A percentile compares a stretch with the other conserved stretches of the same genome.
Evolutionary conservation across 2,888 invertebrate genomes (phyloP).

Genomic region (Euplexia lucipara): DNA sequence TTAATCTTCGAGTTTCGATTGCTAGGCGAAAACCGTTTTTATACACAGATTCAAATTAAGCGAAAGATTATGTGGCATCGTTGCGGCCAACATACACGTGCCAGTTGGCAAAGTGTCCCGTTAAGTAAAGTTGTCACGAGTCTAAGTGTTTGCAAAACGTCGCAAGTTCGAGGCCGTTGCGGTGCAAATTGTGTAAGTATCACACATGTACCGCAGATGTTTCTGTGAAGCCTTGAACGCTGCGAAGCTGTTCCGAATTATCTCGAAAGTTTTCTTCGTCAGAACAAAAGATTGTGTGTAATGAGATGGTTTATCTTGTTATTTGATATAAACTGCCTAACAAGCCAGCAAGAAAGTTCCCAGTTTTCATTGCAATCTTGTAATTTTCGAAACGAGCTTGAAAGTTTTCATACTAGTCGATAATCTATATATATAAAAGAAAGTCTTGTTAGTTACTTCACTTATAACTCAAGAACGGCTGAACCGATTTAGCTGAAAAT

Average conservation of each 20-base stretch:
- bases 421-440: too few species aligned
- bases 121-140: slow-evolving; percentile 31
- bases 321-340: not conserved
- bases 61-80: slow-evolving; percentile 1
- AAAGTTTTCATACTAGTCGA: too few species aligned
- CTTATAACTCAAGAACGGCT: too few species aligned
- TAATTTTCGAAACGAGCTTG: too few species aligned
- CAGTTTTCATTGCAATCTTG: too few species aligned
- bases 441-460: too few species aligned
- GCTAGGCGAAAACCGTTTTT: not conserved
- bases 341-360: too few species aligned
- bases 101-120: slow-evolving; percentile 10
- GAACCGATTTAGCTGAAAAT: too few species aligned
- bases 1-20: too few species aligned
- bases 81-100: slow-evolving; percentile 17
- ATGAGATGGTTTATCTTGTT: slow-evolving; percentile 6
- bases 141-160: slow-evolving; percentile 23
- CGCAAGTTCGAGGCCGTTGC: slow-evolving; percentile 24
- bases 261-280: slow-evolving; percentile 2
- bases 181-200: slow-evolving; percentile 36
- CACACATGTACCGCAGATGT: slow-evolving; percentile 17
- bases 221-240: slow-evolving; percentile 20
- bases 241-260: slow-evolving; percentile 15
- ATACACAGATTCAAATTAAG: not conserved
- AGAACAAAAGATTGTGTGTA: not conserved